Percentiles rank a stretch among this genome's conserved stretches.
Evolutionary conservation across 1,140 invertebrate species (phyloP).

Genomic region (Drosophila ambigua): DNA sequence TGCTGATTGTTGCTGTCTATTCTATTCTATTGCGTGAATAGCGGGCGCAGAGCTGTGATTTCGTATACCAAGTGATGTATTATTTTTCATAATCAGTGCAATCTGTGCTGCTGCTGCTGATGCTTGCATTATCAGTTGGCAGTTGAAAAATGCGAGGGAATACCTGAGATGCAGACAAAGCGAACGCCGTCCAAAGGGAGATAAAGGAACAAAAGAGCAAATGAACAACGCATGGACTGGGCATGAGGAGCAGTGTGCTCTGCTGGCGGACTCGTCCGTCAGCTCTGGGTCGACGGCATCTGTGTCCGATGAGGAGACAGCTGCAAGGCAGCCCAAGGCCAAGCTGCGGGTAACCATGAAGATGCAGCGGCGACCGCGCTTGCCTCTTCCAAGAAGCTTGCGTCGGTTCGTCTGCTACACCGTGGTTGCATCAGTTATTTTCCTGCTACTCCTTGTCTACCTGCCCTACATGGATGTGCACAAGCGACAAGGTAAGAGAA

Average conservation of each 20-base stretch:
- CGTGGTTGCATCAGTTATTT: conserved; percentile 16
- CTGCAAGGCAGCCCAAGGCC: conserved; percentile 9
- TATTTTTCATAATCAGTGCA: too few species aligned
- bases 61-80: too few species aligned
- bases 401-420: conserved; percentile 34
- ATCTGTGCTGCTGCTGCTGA: too few species aligned
- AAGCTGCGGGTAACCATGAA: conserved; percentile 31
- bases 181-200: neutral
- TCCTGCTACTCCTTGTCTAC: conserved; percentile 51
- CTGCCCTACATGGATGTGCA: conserved; percentile 60
- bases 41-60: too few species aligned
- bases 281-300: conserved; percentile 15
- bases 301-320: conserved; percentile 39
- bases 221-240: conserved; percentile 15
- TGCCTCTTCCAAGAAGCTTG: conserved; percentile 43
- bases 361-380: conserved; percentile 25
- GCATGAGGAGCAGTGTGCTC: conserved; percentile 43
- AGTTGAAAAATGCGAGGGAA: neutral
- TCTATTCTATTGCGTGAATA: too few species aligned
- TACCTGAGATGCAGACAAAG: conserved; percentile 9
- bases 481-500: conserved; percentile 47
- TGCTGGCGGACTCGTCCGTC: conserved; percentile 30
- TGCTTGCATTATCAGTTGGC: too few species aligned
- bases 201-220: conserved; percentile 1
- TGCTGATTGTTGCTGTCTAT: too few species aligned